phyloP scores from a whole-genome alignment of 2,888 invertebrate species.

The Ichneumoninae sp. region DNA sequence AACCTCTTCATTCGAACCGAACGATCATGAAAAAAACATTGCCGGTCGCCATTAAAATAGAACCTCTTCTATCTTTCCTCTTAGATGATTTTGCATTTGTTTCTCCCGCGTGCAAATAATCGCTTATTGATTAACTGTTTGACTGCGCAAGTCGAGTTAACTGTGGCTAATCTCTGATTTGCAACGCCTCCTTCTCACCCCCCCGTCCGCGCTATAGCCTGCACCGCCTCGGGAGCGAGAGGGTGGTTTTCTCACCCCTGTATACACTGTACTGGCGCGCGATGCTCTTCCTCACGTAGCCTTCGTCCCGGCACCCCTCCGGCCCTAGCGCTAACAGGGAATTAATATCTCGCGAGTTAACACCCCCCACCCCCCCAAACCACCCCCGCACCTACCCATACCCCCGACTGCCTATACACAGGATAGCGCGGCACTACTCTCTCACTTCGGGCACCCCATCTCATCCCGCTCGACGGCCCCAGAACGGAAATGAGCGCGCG shows the following conservation, averaged over 20 bases:
- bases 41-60: too few species aligned
- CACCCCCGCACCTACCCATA: slow-evolving; percentile 56
- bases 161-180: slow-evolving; percentile 84
- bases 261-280: slow-evolving; percentile 37
- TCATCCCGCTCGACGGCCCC: slow-evolving; percentile 70
- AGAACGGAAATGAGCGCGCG: slow-evolving; percentile 84
- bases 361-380: slow-evolving; percentile 71
- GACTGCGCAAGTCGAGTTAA: slow-evolving; percentile 84
- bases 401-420: slow-evolving; percentile 32
- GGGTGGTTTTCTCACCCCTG: slow-evolving; percentile 54
- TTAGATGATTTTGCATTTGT: neutral
- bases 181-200: slow-evolving; percentile 80
- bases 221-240: slow-evolving; percentile 44
- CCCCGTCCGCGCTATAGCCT: slow-evolving; percentile 11
- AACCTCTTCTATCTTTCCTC: too few species aligned
- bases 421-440: slow-evolving; percentile 27
- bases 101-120: slow-evolving; percentile 80
- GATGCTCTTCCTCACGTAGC: slow-evolving; percentile 62
- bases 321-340: slow-evolving; percentile 83
- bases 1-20: slow-evolving; percentile 16
- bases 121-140: slow-evolving; percentile 84
- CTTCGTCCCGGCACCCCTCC: slow-evolving; percentile 78
- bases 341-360: slow-evolving; percentile 85
- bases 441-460: slow-evolving; percentile 54
- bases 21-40: neutral